These are phyloP conservation scores for Oplegnathus fasciatus DNA, from an alignment of 2,113 vertebrate genomes.

Conservation along the genomic window DNA sequence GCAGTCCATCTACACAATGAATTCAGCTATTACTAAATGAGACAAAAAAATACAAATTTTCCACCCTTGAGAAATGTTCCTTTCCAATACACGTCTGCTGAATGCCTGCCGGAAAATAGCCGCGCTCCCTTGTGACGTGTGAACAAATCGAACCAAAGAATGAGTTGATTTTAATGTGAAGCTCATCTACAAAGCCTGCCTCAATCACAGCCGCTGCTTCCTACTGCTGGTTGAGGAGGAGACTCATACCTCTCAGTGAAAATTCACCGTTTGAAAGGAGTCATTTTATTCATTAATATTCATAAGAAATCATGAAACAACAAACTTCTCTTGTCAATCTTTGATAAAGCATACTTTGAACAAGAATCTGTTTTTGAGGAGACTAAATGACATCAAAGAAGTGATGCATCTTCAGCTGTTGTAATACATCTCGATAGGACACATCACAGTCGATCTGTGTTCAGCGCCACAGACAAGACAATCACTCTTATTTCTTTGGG, in stretches of 20 bases:
- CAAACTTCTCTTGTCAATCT: constrained; percentile 80
- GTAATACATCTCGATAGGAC: constrained; percentile 37
- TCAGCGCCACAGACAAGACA: constrained; percentile 26
- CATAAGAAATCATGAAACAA: constrained; percentile 82
- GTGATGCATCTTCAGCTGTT: constrained; percentile 19
- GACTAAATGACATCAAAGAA: constrained; percentile 67
- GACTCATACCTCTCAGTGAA: constrained; percentile 5
- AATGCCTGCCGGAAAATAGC: constrained; percentile 48
- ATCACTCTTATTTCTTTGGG: constrained; percentile 34
- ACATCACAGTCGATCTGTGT: constrained; percentile 41
- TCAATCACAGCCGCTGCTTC: constrained; percentile 35
- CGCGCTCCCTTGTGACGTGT: constrained; percentile 46
- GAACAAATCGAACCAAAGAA: constrained; percentile 57
- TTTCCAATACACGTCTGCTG: constrained; percentile 21
- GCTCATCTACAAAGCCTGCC: constrained; percentile 46
- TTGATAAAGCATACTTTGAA: constrained; percentile 79
- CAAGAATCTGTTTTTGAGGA: constrained; percentile 74
- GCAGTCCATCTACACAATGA: constrained; percentile 51
- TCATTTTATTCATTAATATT: constrained; percentile 85
- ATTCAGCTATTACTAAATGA: constrained; percentile 57
- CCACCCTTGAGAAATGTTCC: constrained; percentile 45
- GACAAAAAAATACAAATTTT: constrained; percentile 41
- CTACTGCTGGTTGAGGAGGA: constrained; percentile 16
- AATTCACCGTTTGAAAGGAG: constrained; percentile 31
- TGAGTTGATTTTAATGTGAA: constrained; percentile 54